Evolutionary conservation across 2,797 vertebrate genomes (phyloP), one percentile per base, ranked within the genome.

Genomic region (Galago senegalensis): DNA sequence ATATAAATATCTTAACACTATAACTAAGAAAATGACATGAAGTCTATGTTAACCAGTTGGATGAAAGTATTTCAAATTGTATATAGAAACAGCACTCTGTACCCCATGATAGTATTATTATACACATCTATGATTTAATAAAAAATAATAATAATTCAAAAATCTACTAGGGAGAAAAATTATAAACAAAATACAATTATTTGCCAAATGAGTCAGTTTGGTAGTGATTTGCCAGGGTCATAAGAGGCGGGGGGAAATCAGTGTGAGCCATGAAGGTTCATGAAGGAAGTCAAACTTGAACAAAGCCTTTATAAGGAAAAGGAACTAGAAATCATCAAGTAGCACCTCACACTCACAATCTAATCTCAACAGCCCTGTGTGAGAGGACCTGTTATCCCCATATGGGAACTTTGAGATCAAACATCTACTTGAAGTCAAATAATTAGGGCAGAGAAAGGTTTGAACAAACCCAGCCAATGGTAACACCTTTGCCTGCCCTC

Each of bases 161-260:
- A 40, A 40, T 40, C 40, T 77, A 61, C n/a, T 72, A 34, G 91
- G 23, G 27, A 96, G 49, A n/a, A 82, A 87, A 89, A 49, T 75
- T 87, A 81, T 61, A 83, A 85, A 23, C 43, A 89, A 89, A 95
- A 81, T 58, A 60, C 43, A 27, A 86, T 31, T 89, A 91, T 63
- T 92, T 93, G 69, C 23, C 49, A 89, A 85, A 80, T 29, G 23
- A 83, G 16, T 79, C 60, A 85, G 67, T 40, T 56, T 76, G 76
- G 65, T 96, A 94, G 63, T 73, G 60, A 94, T 69, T 21, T 86
- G 20, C 20, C 34, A 85, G 43, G 49, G 16, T 80, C 93, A 70
- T 79, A 90, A 85, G 77, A 85, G 29, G 25, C 67, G 53, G 3
- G 34, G 10, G 40, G 10, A 79, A 76, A 76, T 72, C 82, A 86